Evolutionary conservation across 2,888 invertebrate genomes (phyloP), one percentile per base, ranked within the genome.

Genomic region (Tridacna crocea): DNA sequence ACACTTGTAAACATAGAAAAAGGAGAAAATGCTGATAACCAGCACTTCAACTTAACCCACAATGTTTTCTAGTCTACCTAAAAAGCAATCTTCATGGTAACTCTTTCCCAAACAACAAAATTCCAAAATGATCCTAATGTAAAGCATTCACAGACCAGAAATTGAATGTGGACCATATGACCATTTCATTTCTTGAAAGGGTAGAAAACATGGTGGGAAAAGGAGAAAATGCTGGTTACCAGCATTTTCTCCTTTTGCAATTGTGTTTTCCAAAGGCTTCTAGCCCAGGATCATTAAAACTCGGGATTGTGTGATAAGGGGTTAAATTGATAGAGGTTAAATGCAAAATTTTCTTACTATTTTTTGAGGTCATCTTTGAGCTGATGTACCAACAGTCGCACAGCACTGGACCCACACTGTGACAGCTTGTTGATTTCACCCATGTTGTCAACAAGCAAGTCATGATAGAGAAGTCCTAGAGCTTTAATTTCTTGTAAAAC

Each of bases 401-500:
- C 94, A 48, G 94, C 91, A 66, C 93, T 93, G 27, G 94, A 92
- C 0, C 92, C 92, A 80, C 91, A 92, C 81, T 93, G 91, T 24
- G 92, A 92, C 77, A 96, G 96, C 88, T 96, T 96, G 46, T 96
- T 94, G 79, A 97, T 96, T 88, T 97, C 97, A 27, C 96, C 96
- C 81, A 98, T 96, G 92, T 97, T 96, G 91, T 96, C 96, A 3
- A 97, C 97, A 94, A 98, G 97, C 72, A 98, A 95, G 73, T 96
- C 96, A 13, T 97, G 98, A 95, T 97, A 97, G 73, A 96, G 96
- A 92, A 97, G 96, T 93, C 97, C 97, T 36, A 98, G 95, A 27
- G 96, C 95, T 10, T 97, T 97, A 66, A 98, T 97, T 93, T 97
- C 97, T 83, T 97, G 96, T 91, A 98, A 95, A 86, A 98, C 95